Conservation (phyloP, 2,797 vertebrate genomes). For the Delichon dasypus region DNA sequence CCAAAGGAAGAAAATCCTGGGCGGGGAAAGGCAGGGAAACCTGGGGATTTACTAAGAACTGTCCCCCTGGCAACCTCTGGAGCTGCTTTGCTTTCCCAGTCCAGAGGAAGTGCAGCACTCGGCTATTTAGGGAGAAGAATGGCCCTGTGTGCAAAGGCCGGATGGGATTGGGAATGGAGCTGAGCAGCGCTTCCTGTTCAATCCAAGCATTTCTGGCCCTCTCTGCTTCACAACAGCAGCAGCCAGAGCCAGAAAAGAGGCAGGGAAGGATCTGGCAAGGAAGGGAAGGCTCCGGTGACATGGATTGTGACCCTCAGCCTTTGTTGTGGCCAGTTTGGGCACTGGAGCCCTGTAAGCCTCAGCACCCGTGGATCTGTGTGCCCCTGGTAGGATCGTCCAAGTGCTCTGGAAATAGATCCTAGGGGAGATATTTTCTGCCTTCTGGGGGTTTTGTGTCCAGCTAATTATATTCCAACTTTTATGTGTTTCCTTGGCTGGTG, state of each 20-base stretch:
- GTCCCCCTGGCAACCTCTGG: neutral
- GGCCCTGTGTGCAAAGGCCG: neutral
- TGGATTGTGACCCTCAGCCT: neutral
- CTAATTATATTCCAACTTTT: neutral
- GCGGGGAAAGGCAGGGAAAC: neutral
- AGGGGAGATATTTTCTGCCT: neutral
- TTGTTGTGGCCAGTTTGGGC: neutral
- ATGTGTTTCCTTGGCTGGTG: neutral
- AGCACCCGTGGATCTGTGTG: fast-evolving
- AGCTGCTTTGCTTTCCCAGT: neutral
- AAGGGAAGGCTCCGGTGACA: neutral
- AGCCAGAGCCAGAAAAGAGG: neutral
- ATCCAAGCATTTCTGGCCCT: neutral
- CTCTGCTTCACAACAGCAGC: neutral
- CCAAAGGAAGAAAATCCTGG: neutral
- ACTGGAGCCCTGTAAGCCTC: neutral
- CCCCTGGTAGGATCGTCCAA: neutral
- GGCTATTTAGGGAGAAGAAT: conserved; percentile 11
- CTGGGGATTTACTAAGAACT: neutral
- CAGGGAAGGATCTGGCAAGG: neutral
- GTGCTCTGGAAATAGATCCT: neutral
- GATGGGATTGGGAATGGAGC: neutral
- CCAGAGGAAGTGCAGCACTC: neutral
- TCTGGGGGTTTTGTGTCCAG: neutral
- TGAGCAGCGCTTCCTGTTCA: neutral